Conservation (phyloP, 2,888 invertebrate genomes). For the Flexamia atlantica region DNA sequence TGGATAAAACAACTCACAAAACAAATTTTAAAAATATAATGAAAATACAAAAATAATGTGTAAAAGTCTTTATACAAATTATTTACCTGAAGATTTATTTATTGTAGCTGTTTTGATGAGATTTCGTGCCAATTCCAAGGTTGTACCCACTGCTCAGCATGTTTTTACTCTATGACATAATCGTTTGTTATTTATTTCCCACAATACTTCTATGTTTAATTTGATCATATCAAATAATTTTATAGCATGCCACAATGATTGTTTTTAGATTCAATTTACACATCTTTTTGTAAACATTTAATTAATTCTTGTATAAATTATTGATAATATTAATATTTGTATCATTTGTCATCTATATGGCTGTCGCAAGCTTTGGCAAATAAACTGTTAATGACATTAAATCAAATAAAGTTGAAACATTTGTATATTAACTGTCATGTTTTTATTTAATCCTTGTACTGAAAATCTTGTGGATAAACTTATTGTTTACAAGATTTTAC, state of each 20-base stretch:
- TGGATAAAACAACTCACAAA: not conserved
- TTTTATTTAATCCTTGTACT: slow-evolving; percentile 20
- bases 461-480: not conserved
- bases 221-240: not conserved
- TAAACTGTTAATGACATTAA: slow-evolving; percentile 56
- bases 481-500: too few relatives aligned
- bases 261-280: slow-evolving; percentile 41
- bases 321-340: slow-evolving; percentile 54
- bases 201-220: not conserved
- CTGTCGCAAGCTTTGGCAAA: slow-evolving; percentile 41
- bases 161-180: slow-evolving; percentile 10
- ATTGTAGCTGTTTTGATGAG: not conserved
- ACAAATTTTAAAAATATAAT: not conserved
- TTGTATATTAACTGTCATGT: slow-evolving; percentile 50
- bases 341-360: slow-evolving; percentile 45
- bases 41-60: slow-evolving; percentile 9
- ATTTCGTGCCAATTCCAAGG: slow-evolving; percentile 26
- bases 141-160: slow-evolving; percentile 33
- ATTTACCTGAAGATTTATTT: slow-evolving; percentile 19
- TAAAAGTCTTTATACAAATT: not conserved
- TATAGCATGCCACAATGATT: slow-evolving; percentile 31
- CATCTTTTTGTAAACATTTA: slow-evolving; percentile 34
- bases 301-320: slow-evolving; percentile 54
- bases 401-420: slow-evolving; percentile 62
- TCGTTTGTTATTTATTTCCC: not conserved